Percentiles rank a stretch among this genome's conserved stretches.
Evolutionary conservation across 2,888 invertebrate genomes (phyloP).

Genomic region (Polydrusus tereticollis): DNA sequence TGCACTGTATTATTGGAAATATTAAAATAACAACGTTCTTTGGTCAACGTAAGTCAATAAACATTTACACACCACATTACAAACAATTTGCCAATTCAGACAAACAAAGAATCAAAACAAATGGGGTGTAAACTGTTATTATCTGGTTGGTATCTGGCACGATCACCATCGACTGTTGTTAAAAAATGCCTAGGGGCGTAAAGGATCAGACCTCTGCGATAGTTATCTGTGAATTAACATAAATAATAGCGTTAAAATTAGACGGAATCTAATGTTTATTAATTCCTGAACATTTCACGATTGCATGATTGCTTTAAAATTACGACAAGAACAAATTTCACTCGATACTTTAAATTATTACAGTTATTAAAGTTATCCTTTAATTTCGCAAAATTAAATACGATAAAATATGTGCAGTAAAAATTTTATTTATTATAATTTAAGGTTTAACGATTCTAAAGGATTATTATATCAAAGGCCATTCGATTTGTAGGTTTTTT

Average conservation of each 20-base stretch:
- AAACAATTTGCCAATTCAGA: no score
- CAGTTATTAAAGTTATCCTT: neutral
- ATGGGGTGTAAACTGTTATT: conserved; percentile 11
- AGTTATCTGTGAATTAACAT: conserved; percentile 8
- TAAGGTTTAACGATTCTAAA: neutral
- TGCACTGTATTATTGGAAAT: no score
- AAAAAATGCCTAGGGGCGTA: conserved; percentile 15
- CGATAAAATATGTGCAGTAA: neutral
- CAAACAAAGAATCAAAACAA: neutral
- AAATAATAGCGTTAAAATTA: conserved; percentile 20
- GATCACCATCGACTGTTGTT: conserved; percentile 6
- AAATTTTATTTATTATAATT: neutral
- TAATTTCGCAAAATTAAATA: neutral
- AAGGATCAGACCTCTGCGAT: neutral
- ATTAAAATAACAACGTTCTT: no score
- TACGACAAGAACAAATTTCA: neutral
- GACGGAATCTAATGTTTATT: neutral
- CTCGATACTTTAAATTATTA: neutral
- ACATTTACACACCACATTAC: no score
- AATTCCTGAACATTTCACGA: neutral
- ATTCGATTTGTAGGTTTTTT: no score
- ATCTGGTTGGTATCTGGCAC: conserved; percentile 1
- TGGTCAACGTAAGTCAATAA: no score
- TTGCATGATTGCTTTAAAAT: neutral
- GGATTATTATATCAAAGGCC: neutral